Conservation (phyloP, 1,140 invertebrate genomes). For the Dendroctonus ponderosae region DNA sequence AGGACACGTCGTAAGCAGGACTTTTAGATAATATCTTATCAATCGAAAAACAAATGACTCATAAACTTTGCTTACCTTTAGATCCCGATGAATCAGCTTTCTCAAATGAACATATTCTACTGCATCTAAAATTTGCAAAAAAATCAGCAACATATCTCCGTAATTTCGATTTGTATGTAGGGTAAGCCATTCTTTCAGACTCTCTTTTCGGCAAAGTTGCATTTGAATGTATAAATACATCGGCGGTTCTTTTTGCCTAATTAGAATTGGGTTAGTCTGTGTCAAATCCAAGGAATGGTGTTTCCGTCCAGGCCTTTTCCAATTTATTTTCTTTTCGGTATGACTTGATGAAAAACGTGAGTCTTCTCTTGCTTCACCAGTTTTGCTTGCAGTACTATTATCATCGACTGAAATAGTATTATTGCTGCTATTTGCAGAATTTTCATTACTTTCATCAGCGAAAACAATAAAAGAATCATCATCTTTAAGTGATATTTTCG, state of each 20-base stretch:
- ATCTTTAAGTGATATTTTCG: slow-evolving; percentile 4
- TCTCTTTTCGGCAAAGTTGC: slow-evolving; percentile 89
- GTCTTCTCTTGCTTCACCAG: slow-evolving; percentile 17
- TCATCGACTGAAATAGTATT: slow-evolving; percentile 4
- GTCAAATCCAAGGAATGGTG: slow-evolving; percentile 38
- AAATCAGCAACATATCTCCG: slow-evolving; percentile 68
- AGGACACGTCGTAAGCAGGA: too few species aligned
- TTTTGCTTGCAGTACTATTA: slow-evolving; percentile 7
- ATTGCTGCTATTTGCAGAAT: not conserved
- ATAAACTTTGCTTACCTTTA: slow-evolving; percentile 67
- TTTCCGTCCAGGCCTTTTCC: slow-evolving; percentile 39
- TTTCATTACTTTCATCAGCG: not conserved
- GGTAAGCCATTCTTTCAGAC: slow-evolving; percentile 86
- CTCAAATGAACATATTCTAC: slow-evolving; percentile 92
- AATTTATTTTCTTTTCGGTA: slow-evolving; percentile 39
- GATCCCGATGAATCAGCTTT: slow-evolving; percentile 90
- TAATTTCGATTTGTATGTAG: slow-evolving; percentile 54
- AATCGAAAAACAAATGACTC: not conserved
- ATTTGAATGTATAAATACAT: slow-evolving; percentile 95
- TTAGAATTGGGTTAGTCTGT: slow-evolving; percentile 4
- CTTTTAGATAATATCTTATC: too few species aligned
- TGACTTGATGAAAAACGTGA: slow-evolving; percentile 30
- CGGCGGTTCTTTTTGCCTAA: slow-evolving; percentile 50
- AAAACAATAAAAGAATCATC: slow-evolving; percentile 23
- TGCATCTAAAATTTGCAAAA: slow-evolving; percentile 89